Evolutionary conservation across 2,113 vertebrate genomes (phyloP).

Genomic region (Heterocephalus glaber): DNA sequence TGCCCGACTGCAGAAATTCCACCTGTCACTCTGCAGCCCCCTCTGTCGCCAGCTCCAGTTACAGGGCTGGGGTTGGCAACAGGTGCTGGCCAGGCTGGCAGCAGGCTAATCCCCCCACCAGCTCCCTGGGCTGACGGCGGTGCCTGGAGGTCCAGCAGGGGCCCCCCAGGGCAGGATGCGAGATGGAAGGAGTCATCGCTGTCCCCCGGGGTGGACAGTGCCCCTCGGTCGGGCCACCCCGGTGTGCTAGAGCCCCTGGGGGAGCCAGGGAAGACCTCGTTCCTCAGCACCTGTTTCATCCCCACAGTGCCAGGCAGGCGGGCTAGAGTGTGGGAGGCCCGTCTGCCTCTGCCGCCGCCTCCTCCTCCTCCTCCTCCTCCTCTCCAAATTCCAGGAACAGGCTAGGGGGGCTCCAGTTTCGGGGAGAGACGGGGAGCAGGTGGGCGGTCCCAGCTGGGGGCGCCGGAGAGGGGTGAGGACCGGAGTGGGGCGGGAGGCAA

Average conservation of each 20-base stretch:
- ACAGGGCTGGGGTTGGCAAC: slow-evolving; percentile 75
- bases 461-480: neutral
- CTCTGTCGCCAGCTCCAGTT: slow-evolving; percentile 73
- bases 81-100: slow-evolving; percentile 81
- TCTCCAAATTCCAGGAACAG: slow-evolving; percentile 82
- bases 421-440: slow-evolving; percentile 58
- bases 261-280: slow-evolving; percentile 58
- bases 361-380: slow-evolving; percentile 78
- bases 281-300: slow-evolving; percentile 71
- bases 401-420: slow-evolving; percentile 81
- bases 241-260: neutral
- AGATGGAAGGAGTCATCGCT: neutral
- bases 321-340: slow-evolving; percentile 80
- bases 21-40: slow-evolving; percentile 79
- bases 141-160: slow-evolving; percentile 65
- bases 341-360: slow-evolving; percentile 78
- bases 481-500: slow-evolving; percentile 54
- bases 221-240: neutral
- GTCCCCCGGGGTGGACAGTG: neutral
- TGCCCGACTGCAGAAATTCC: slow-evolving; percentile 65
- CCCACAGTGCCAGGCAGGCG: slow-evolving; percentile 70
- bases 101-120: slow-evolving; percentile 74
- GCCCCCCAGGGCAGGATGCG: neutral
- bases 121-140: slow-evolving; percentile 52
- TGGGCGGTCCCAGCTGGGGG: slow-evolving; percentile 70